Conservation (phyloP, 2,797 vertebrate genomes). For the Okamejei kenojei region DNA sequence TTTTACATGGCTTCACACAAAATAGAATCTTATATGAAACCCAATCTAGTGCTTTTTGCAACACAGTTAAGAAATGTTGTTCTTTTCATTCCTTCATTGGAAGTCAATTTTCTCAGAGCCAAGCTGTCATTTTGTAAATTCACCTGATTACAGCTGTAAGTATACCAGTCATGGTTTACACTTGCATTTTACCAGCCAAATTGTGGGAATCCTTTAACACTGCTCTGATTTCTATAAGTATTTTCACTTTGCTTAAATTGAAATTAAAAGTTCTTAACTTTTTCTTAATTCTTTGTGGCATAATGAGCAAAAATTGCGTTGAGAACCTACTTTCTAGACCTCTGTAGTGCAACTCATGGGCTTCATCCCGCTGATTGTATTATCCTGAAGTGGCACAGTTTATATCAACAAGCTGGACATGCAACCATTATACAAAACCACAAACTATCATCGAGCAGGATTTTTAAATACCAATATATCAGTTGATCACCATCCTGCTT, state of each 20-base stretch:
- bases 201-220: not conserved
- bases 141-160: not conserved
- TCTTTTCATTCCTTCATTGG: not conserved
- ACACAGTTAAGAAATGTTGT: not conserved
- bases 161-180: not conserved
- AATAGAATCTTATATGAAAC: too few relatives aligned
- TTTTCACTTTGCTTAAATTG: not conserved
- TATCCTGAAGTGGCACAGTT: not conserved
- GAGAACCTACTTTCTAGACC: not conserved
- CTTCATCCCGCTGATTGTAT: not conserved
- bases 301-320: not conserved
- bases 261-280: not conserved
- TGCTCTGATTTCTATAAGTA: not conserved
- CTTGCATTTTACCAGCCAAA: not conserved
- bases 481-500: not conserved
- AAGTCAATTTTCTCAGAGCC: not conserved
- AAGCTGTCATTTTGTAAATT: not conserved
- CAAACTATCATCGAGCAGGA: not conserved
- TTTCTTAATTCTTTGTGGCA: not conserved
- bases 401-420: not conserved
- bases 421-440: not conserved
- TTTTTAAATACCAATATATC: not conserved
- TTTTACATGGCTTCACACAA: not conserved
- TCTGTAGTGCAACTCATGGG: not conserved
- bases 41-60: not conserved